Evolutionary conservation across 1,140 invertebrate genomes (phyloP).

Genomic region (Eriocheir sinensis): DNA sequence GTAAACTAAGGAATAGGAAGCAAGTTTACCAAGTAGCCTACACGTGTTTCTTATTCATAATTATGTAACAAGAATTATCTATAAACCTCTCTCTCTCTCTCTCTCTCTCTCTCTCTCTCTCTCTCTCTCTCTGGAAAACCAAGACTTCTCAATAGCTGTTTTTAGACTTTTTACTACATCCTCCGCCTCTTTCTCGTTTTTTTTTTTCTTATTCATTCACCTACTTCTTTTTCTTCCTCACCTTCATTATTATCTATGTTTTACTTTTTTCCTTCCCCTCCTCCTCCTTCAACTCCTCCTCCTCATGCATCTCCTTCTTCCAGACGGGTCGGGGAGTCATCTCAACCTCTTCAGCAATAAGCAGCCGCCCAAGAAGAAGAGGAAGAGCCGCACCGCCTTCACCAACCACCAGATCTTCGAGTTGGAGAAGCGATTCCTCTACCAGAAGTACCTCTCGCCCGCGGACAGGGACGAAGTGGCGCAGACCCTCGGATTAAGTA

Average conservation of each 20-base stretch:
- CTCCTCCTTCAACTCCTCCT: not conserved
- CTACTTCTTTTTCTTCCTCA: not conserved
- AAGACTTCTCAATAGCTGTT: not conserved
- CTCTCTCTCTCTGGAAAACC: not conserved
- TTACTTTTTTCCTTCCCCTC: too few relatives aligned
- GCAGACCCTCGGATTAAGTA: conserved; percentile 94
- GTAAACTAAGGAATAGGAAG: too few relatives aligned
- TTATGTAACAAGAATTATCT: too few relatives aligned
- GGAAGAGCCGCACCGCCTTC: conserved; percentile 98
- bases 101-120: conserved; percentile 49
- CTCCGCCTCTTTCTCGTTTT: too few relatives aligned
- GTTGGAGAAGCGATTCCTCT: conserved; percentile 97
- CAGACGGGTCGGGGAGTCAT: conserved; percentile 73
- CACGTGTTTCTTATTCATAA: too few relatives aligned
- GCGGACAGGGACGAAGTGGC: conserved; percentile 98
- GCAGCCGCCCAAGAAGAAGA: conserved; percentile 97
- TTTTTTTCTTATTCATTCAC: too few relatives aligned
- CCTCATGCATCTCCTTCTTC: conserved; percentile 73
- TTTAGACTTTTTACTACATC: too few relatives aligned
- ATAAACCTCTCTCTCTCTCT: not conserved
- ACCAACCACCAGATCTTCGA: conserved; percentile 99
- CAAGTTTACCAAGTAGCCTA: too few relatives aligned
- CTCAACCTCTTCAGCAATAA: conserved; percentile 88
- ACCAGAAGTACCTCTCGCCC: conserved; percentile 98
- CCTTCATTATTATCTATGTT: not conserved